phyloP scores from a whole-genome alignment of 2,888 invertebrate species.

The Girardia tigrina region DNA sequence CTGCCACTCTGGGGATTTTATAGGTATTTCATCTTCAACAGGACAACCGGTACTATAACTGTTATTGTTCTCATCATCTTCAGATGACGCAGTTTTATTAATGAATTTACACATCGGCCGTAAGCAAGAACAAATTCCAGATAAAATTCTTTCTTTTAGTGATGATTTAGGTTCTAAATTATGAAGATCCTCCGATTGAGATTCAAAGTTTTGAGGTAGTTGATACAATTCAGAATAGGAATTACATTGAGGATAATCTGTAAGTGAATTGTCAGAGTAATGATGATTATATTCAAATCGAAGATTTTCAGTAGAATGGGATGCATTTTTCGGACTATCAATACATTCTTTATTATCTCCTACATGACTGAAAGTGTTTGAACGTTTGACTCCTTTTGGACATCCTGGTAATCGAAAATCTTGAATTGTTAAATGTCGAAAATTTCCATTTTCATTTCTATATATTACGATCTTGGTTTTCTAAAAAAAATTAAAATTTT shows the following conservation, averaged over 20 bases:
- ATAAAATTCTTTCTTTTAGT: not conserved
- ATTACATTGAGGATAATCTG: not conserved
- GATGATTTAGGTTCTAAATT: not conserved
- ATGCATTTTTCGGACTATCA: not conserved
- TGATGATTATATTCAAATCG: not conserved
- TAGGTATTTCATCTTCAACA: not conserved
- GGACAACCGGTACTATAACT: not conserved
- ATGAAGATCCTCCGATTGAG: not conserved
- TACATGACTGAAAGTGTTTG: not conserved
- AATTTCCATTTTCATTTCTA: not conserved
- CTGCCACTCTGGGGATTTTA: not conserved
- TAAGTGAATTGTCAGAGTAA: not conserved
- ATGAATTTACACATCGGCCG: not conserved
- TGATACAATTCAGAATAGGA: not conserved
- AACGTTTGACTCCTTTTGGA: not conserved
- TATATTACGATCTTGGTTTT: not conserved
- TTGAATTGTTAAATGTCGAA: constrained; percentile 4
- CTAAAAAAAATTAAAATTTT: no score
- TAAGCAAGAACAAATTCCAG: not conserved
- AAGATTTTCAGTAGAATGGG: constrained; percentile 16
- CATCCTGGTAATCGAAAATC: not conserved
- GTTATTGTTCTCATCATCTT: not conserved
- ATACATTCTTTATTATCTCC: not conserved
- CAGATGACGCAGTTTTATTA: not conserved
- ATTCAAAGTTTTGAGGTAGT: not conserved